Base-by-base conservation (phyloP, 2,797 vertebrate genomes). In the Enteromius paludinosus region DNA sequence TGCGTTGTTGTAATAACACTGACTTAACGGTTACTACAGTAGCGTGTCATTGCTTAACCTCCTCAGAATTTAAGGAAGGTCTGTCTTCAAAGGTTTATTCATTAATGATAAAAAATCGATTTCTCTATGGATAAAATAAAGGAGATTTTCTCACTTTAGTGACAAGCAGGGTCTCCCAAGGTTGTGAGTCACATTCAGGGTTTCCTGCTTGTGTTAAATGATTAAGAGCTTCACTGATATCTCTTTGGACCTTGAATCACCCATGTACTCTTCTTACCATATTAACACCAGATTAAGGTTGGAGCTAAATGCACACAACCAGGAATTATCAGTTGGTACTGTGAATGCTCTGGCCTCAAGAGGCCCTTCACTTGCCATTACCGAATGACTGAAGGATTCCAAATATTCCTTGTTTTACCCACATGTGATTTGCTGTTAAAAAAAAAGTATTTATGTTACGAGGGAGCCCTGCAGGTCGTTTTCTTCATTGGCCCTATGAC, bases 221-320 rank as follows among this genome's bases (percentile, higher is more conserved):
- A 84, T 83, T 83, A 85, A 61, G 45, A 68, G 77, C 61, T 56
- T 76, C 41, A 73, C 79, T 82, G 43, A 85, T 77, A 66, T 72
- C 11, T 65, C 28, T 61, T 68, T 66, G 65, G 75, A 62, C 74
- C 59, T 45, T 33, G 59, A 78, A 41, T 65, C 54, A 25, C 70
- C 12, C 17, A 62, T 76, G 59, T 78, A 41, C 41, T 73, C 62
- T 64, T 62, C 69, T 62, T 78, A 82, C 85, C 66, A 66, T 72
- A 76, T 79, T 77, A 82, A 81, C 43, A 83, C 72, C 84, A 87
- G 91, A 91, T 90, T 92, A 92, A 88, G 84, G 88, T 83, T 90
- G 69, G 82, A 87, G 85, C 86, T 88, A 88, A 90, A 86, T 86
- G 82, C 86, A 85, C 85, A 17, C 79, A 28, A 52, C n/a, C 23